phyloP scores from a whole-genome alignment of 1,140 invertebrate species.

The Macrocentrus cingulum region DNA sequence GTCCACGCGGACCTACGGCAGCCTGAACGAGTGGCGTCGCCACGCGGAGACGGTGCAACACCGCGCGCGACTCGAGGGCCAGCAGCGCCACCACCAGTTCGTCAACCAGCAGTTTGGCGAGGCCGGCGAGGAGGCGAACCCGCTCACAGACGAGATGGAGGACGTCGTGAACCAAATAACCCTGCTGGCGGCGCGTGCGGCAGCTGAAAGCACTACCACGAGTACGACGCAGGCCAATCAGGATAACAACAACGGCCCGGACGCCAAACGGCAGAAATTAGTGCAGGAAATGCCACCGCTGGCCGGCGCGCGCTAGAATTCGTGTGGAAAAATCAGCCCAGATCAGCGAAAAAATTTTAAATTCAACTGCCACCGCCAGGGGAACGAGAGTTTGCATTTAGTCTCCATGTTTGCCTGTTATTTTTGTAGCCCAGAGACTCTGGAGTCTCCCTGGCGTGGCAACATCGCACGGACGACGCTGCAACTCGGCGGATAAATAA shows the following conservation, averaged over 20 bases:
- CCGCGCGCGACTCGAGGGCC: conserved; percentile 47
- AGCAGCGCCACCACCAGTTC: conserved; percentile 38
- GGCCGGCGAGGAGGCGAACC: conserved; percentile 53
- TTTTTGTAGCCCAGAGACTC: conserved; percentile 26
- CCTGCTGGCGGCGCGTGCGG: conserved; percentile 70
- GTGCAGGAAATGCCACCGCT: conserved; percentile 50
- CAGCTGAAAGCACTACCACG: conserved; percentile 55
- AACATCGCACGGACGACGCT: too few species aligned
- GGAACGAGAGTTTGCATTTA: conserved; percentile 2
- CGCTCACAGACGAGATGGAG: conserved; percentile 77
- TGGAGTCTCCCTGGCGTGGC: conserved; percentile 4
- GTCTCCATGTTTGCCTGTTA: conserved; percentile 19
- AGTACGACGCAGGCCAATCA: conserved; percentile 32
- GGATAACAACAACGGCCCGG: conserved; percentile 53
- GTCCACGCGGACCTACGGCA: conserved; percentile 60
- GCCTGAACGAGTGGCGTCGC: conserved; percentile 64
- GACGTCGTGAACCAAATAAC: conserved; percentile 83
- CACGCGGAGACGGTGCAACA: conserved; percentile 68
- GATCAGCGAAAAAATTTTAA: conserved; percentile 22
- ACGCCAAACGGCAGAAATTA: conserved; percentile 48
- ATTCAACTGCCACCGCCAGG: conserved; percentile 15
- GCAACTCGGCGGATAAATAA: too few species aligned
- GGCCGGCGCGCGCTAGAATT: conserved; percentile 40
- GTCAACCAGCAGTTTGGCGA: conserved; percentile 24
- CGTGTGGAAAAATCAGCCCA: background rate